These are phyloP conservation scores for Dryadula phaetusa DNA, from an alignment of 2,888 invertebrate genomes.

Conservation along the genomic window DNA sequence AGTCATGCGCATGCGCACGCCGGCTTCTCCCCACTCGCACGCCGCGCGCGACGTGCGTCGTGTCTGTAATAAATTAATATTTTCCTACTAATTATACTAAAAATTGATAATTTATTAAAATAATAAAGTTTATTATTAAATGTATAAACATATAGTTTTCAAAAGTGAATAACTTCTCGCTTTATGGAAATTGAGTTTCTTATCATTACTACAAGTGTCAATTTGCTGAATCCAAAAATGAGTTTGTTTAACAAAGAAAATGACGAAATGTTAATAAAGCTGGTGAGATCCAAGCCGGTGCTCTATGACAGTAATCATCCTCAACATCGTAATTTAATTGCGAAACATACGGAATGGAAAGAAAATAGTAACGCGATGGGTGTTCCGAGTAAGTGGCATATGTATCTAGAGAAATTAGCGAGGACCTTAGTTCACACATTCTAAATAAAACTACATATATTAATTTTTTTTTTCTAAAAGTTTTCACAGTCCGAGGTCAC, in stretches of 20 bases:
- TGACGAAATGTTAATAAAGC: background rate
- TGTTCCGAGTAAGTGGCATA: background rate
- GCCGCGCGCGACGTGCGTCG: slow-evolving; percentile 13
- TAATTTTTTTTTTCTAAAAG: no score
- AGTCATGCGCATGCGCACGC: background rate
- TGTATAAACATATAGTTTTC: background rate
- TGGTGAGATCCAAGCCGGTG: background rate
- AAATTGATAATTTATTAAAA: background rate
- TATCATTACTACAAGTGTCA: background rate
- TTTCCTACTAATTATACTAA: background rate
- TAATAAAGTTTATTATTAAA: no score
- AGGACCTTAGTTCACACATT: no score
- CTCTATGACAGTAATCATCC: slow-evolving; percentile 4
- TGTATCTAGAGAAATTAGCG: no score
- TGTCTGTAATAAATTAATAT: background rate
- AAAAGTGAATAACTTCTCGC: background rate
- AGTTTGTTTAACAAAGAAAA: background rate
- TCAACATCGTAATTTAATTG: slow-evolving; percentile 15
- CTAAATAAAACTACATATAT: no score
- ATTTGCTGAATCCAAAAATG: background rate
- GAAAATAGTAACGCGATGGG: slow-evolving; percentile 3
- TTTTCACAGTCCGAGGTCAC: no score
- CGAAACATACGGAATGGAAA: background rate
- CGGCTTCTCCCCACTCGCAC: background rate
- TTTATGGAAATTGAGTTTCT: background rate